phyloP scores from a whole-genome alignment of 35 echinoderm and acorn worm genomes.

The Apostichopus californicus region DNA sequence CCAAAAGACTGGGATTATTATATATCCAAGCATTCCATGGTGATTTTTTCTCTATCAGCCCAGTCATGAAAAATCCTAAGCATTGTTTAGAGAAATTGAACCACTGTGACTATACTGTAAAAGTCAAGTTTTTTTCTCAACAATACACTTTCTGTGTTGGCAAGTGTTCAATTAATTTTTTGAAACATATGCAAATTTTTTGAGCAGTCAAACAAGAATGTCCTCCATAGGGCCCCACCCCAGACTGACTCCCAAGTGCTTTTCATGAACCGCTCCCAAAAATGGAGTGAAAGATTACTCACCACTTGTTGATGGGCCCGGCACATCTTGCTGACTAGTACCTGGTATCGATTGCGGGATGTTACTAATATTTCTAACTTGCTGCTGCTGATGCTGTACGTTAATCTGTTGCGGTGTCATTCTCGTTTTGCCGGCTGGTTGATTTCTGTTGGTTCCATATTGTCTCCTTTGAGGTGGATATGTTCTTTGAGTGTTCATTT shows the following conservation, averaged over 20 bases:
- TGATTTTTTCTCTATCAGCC: too few species aligned
- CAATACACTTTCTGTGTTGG: too few species aligned
- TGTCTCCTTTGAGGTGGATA: not conserved
- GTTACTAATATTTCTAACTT: constrained; percentile 36
- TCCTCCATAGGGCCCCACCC: not conserved
- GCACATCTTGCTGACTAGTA: constrained; percentile 38
- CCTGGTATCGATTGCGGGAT: constrained; percentile 17
- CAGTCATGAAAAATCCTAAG: too few species aligned
- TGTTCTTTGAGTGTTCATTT: constrained; percentile 41
- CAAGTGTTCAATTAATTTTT: too few species aligned
- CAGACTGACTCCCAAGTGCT: not conserved
- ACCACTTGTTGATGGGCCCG: constrained; percentile 21
- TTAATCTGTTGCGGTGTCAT: not conserved
- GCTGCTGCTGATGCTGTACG: not conserved
- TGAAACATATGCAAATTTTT: not conserved
- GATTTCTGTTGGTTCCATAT: constrained; percentile 35
- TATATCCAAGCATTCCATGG: too few species aligned
- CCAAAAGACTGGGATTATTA: too few species aligned
- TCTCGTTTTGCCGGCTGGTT: constrained; percentile 26
- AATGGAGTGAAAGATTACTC: constrained; percentile 7
- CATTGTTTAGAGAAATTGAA: too few species aligned
- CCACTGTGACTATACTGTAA: too few species aligned
- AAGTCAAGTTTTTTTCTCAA: too few species aligned
- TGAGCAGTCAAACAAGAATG: not conserved
- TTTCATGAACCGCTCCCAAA: not conserved